These are phyloP conservation scores for Drosophila meridiana DNA, from an alignment of 2,888 invertebrate genomes.

Conservation along the genomic window DNA sequence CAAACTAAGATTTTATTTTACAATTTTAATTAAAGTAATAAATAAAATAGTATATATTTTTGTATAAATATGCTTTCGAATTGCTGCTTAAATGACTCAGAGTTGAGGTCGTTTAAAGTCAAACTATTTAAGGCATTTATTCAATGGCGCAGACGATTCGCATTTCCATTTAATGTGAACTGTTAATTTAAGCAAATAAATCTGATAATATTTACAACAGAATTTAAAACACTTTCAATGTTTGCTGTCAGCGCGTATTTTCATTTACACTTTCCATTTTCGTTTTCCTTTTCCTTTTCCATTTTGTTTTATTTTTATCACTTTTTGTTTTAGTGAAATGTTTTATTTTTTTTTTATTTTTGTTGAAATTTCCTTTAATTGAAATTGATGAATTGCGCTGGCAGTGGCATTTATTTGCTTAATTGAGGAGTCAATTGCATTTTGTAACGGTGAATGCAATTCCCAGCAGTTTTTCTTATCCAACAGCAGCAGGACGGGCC, in stretches of 20 bases:
- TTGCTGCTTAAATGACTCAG: not conserved
- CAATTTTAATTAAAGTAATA: not conserved
- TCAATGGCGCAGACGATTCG: not conserved
- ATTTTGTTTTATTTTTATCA: not conserved
- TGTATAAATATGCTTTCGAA: not conserved
- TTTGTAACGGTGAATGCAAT: constrained; percentile 37
- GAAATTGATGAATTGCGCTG: constrained; percentile 70
- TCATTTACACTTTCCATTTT: constrained; percentile 31
- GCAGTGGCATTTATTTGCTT: constrained; percentile 62
- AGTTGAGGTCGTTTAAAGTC: not conserved
- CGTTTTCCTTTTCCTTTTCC: not conserved
- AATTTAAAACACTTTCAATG: constrained; percentile 69
- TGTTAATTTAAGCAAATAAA: not conserved
- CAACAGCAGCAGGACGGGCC: not conserved
- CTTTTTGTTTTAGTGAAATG: constrained; percentile 7
- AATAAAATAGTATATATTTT: not conserved
- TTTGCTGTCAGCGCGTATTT: constrained; percentile 59
- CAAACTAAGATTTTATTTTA: not conserved
- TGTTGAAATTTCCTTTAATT: constrained; percentile 51
- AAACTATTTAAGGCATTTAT: not conserved
- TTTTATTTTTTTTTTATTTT: not conserved
- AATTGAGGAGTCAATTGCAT: constrained; percentile 68
- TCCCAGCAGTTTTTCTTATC: constrained; percentile 38
- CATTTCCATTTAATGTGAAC: not conserved
- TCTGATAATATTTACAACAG: constrained; percentile 1